Base-by-base conservation (phyloP, 2,797 vertebrate species). In the Moxostoma hubbsi region DNA sequence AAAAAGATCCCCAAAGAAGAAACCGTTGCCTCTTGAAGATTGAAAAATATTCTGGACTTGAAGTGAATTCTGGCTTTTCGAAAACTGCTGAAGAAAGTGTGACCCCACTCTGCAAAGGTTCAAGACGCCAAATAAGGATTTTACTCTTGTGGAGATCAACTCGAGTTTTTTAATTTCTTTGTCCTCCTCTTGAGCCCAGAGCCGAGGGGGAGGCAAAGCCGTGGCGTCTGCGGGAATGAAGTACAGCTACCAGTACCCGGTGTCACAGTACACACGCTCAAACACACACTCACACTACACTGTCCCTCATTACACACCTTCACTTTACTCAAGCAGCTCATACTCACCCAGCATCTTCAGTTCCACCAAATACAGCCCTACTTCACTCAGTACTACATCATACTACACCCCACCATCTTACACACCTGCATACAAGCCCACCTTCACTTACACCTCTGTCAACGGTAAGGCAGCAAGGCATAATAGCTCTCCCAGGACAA, bases 211-310 rank as follows among this genome's bases (percentile, higher is more conserved):
- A 83, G 65, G 83, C 59, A 78, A 72, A 75, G 70, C 78, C 16
- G 4, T 77, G 59, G 79, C 78, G 59, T 49, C 84, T 49, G 89
- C 88, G 86, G 93, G 90, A 89, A 98, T 96, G 94, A 96, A 95
- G 91, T 94, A 93, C 91, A 91, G 89, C 82, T 95, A 89, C 87
- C 89, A 91, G 47, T 84, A 89, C 59, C 90, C 92, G 0, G 87
- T 82, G 87, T 89, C 91, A 2, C 89, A 92, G 15, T 93, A 92
- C 89, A 88, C 91, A 7, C 90, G 90, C 49, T 85, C 78, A 10
- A 91, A 47, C 66, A 77, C 79, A 45, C 83, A 83, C 54, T 81
- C 86, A 9, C 81, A 89, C 6, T 84, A 90, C 84, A 90, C 84
- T 0, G 63, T 71, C 0, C 81, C 82, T 0, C 47, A 83, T 36